Evolutionary conservation across 92 coral and sea anemone genomes (phyloP), one percentile per base, ranked within the genome.

Genomic region (Ricordea florida): DNA sequence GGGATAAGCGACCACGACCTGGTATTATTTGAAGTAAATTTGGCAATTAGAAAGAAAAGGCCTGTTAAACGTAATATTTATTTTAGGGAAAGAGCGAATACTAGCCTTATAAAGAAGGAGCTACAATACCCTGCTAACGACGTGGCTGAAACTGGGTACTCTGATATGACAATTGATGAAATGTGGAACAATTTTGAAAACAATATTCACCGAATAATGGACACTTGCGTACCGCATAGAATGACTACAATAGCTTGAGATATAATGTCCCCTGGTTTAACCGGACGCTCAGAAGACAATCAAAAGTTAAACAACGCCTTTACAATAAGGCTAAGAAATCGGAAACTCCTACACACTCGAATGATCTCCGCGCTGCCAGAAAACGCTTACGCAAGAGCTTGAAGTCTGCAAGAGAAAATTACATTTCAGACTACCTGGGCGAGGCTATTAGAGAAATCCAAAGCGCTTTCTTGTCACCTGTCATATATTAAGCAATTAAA

Each of bases 1-100:
- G 90, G 81, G 26, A 85, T 69, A 40, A 85, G 81, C 57, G 76
- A 78, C 28, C 90, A 85, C 57, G 84, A 61, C 27, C 69, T 84
- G 48, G 80, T 77, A 9, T 66, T 76, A 20, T 76, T 84, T 32
- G 25, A 28, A 10, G 35, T 69, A 24, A 69, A 78, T 10, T 31
- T 31, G n/a, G 22, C 86, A 22, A 80, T 87, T 32, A 32, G 42
- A 16, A 72, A 27, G 92, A 73, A 58, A 68, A 57, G 36, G 40
- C 41, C 27, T 44, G 73, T 74, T n/a, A 81, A 81, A 68, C 77
- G 84, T 40, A 87, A 81, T 33, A 56, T 87, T 37, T 76, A 74
- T 13, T 40, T 75, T 11, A 68, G 32, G 62, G 61, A 76, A 57
- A 66, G 48, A 33, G 77, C 69, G 15, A 56, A 78, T 43, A 22